Percentiles rank a stretch among this genome's conserved stretches.
Evolutionary conservation across 2,113 vertebrate species (phyloP).

Genomic region (Okapia johnstoni): DNA sequence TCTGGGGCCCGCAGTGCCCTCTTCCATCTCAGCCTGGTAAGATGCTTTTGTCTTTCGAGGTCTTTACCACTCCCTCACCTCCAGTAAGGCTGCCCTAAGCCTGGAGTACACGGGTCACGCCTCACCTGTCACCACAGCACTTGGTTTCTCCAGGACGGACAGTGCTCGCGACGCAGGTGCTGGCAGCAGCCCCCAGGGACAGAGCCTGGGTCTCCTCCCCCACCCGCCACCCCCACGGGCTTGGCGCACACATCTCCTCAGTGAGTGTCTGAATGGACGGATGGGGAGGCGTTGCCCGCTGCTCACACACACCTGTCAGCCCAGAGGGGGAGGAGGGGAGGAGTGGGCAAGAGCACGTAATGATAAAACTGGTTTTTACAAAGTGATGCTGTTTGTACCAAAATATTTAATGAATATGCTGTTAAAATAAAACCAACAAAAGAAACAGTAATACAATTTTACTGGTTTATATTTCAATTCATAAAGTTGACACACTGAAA

Average conservation of each 20-base stretch:
- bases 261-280: neutral
- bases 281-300: rapidly evolving
- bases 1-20: neutral
- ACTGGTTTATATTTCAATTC: constrained; percentile 94
- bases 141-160: neutral
- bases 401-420: constrained; percentile 80
- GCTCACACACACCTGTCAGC: neutral
- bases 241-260: neutral
- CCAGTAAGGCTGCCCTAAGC: neutral
- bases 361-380: constrained; percentile 45
- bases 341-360: neutral
- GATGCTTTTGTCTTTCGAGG: neutral
- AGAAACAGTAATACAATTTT: constrained; percentile 82
- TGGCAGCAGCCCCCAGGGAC: neutral
- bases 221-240: neutral
- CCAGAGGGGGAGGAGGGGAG: neutral
- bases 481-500: constrained; percentile 94
- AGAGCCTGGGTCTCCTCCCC: neutral
- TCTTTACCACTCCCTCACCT: neutral
- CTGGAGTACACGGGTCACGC: neutral
- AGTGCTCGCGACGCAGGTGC: rapidly evolving
- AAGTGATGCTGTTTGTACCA: constrained; percentile 69
- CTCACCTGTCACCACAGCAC: neutral
- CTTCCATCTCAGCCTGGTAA: neutral
- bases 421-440: constrained; percentile 80